Percentiles rank a stretch among this genome's conserved stretches.
These are phyloP conservation scores for Sinelater perroti DNA, from an alignment of 2,888 invertebrate genomes.

Conservation along the genomic window DNA sequence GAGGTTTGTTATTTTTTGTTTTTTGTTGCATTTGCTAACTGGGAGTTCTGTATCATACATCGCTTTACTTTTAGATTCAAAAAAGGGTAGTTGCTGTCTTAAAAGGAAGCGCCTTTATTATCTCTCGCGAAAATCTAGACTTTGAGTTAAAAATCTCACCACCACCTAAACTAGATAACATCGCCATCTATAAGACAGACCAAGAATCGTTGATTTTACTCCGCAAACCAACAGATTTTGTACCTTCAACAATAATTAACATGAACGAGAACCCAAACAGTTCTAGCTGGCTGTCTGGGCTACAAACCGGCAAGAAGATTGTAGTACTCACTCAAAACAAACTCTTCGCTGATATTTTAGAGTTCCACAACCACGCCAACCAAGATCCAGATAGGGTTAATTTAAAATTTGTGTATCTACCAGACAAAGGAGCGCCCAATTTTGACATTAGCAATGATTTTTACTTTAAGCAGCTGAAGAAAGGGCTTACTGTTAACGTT, in stretches of 20 bases:
- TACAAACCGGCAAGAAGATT: constrained; percentile 50
- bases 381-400: constrained; percentile 71
- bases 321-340: constrained; percentile 74
- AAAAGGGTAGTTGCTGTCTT: constrained; percentile 5
- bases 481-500: constrained; percentile 84
- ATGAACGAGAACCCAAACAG: constrained; percentile 53
- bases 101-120: constrained; percentile 25
- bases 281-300: constrained; percentile 66
- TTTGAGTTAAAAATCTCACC: neutral
- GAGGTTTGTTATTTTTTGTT: constrained; percentile 51
- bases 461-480: constrained; percentile 71
- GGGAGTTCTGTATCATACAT: too few species aligned
- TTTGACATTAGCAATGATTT: constrained; percentile 72
- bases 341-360: constrained; percentile 79
- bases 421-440: constrained; percentile 67
- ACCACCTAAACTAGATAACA: constrained; percentile 61
- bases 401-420: constrained; percentile 70
- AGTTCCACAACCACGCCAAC: constrained; percentile 85
- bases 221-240: constrained; percentile 62
- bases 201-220: constrained; percentile 66
- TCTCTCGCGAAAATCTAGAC: constrained; percentile 21
- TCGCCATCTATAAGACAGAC: constrained; percentile 63
- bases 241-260: constrained; percentile 63
- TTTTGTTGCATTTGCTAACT: neutral
- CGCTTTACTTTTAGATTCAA: neutral